A percentile compares a stretch with the other conserved stretches of the same genome.
These are phyloP conservation scores for Anomalospiza imberbis DNA, from an alignment of 2,797 vertebrate species.

Conservation along the genomic window DNA sequence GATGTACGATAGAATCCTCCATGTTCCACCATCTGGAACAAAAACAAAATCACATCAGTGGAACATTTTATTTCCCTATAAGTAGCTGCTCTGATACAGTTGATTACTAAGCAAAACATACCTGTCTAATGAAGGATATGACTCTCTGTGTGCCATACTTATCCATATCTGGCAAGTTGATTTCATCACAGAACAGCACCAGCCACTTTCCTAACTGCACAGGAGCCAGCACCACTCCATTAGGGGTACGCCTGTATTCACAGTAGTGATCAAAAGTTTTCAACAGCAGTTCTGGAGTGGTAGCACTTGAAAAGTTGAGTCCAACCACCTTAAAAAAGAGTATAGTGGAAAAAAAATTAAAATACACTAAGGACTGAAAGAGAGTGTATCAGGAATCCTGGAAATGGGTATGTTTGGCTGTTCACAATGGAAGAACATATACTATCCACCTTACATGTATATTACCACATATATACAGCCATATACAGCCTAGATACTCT, in stretches of 20 bases:
- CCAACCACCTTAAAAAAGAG: slow-evolving; percentile 86
- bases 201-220: slow-evolving; percentile 98
- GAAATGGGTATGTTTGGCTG: not conserved
- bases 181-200: slow-evolving; percentile 97
- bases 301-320: slow-evolving; percentile 98
- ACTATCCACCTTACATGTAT: not conserved
- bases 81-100: not conserved
- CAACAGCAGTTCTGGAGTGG: slow-evolving; percentile 93
- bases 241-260: slow-evolving; percentile 94
- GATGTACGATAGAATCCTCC: slow-evolving; percentile 98
- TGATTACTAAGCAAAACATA: slow-evolving; percentile 14
- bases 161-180: slow-evolving; percentile 99
- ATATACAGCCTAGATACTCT: not conserved
- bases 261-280: slow-evolving; percentile 99
- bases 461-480: not conserved
- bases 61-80: not conserved
- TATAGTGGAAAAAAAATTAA: not conserved
- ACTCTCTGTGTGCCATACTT: slow-evolving; percentile 98
- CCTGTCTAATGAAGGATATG: slow-evolving; percentile 99
- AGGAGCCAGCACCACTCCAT: slow-evolving; percentile 92
- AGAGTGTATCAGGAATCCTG: not conserved
- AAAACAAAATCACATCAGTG: not conserved
- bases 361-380: not conserved
- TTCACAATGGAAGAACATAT: not conserved
- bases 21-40: slow-evolving; percentile 93